phyloP scores from a whole-genome alignment of 1,140 invertebrate genomes.

The Trachymyrmex septentrionalis region DNA sequence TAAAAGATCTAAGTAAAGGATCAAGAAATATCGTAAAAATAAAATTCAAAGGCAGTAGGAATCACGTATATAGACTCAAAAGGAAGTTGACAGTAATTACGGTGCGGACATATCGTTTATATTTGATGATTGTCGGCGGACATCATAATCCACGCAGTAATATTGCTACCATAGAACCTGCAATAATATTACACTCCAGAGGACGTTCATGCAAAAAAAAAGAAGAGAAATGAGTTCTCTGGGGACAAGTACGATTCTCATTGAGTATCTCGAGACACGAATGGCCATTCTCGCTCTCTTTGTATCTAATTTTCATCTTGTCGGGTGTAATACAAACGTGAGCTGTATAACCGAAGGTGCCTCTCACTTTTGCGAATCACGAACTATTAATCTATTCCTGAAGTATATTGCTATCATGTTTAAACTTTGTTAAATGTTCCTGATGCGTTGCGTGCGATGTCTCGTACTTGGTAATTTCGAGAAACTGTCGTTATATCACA shows the following conservation, averaged over 20 bases:
- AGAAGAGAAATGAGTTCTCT: conserved; percentile 27
- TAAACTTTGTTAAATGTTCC: conserved; percentile 19
- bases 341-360: background rate
- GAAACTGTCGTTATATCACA: background rate
- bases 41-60: background rate
- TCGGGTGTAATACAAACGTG: conserved; percentile 14
- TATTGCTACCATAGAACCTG: background rate
- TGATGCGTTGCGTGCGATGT: conserved; percentile 1
- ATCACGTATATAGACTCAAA: background rate
- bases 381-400: conserved; percentile 24
- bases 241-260: conserved; percentile 28
- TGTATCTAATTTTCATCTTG: conserved; percentile 46
- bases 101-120: background rate
- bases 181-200: background rate
- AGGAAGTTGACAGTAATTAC: conserved; percentile 15
- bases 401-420: conserved; percentile 29
- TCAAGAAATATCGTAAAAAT: conserved; percentile 5
- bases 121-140: background rate
- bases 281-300: conserved; percentile 21
- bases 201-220: conserved; percentile 24
- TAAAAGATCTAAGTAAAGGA: background rate
- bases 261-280: conserved; percentile 40
- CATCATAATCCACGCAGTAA: conserved; percentile 1
- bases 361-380: conserved; percentile 19
- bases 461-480: conserved; percentile 25